Percentiles rank a stretch among this genome's conserved stretches.
Conservation (phyloP, 2,888 invertebrate species). For the Eupithecia dodoneata region DNA sequence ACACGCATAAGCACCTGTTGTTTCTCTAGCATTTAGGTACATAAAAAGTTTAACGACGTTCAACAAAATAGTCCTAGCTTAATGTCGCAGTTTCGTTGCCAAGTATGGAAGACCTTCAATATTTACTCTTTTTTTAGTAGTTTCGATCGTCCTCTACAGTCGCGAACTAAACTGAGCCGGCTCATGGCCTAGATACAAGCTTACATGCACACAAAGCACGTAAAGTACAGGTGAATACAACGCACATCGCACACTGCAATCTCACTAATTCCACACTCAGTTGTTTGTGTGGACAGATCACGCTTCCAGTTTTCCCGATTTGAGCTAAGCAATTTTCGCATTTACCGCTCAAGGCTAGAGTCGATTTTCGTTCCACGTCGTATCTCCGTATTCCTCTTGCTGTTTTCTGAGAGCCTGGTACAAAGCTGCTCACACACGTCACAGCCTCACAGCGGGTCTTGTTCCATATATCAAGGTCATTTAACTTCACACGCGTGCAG, state of each 20-base stretch:
- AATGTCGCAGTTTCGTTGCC: background rate
- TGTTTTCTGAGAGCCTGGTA: conserved; percentile 72
- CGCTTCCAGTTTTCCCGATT: conserved; percentile 45
- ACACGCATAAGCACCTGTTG: background rate
- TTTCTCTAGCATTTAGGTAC: background rate
- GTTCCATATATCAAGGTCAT: conserved; percentile 78
- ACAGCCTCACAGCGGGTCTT: conserved; percentile 57
- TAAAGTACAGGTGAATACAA: conserved; percentile 50
- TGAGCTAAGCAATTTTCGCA: conserved; percentile 35
- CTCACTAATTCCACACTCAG: conserved; percentile 15
- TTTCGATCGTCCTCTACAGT: background rate
- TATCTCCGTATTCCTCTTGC: conserved; percentile 45
- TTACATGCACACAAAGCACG: conserved; percentile 29
- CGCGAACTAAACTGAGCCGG: conserved; percentile 13
- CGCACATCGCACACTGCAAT: conserved; percentile 32
- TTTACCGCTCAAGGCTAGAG: conserved; percentile 36
- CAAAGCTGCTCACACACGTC: conserved; percentile 70
- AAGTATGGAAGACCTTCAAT: background rate
- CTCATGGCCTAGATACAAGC: conserved; percentile 22
- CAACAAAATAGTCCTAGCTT: background rate
- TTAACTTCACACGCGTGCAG: conserved; percentile 68
- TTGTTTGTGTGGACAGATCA: conserved; percentile 44
- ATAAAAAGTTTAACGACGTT: background rate
- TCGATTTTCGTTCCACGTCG: conserved; percentile 38
- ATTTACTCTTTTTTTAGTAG: background rate